Percentiles rank a stretch among this genome's conserved stretches.
Conservation (phyloP, 2,113 vertebrate species). For the Spheniscus mendiculus region DNA sequence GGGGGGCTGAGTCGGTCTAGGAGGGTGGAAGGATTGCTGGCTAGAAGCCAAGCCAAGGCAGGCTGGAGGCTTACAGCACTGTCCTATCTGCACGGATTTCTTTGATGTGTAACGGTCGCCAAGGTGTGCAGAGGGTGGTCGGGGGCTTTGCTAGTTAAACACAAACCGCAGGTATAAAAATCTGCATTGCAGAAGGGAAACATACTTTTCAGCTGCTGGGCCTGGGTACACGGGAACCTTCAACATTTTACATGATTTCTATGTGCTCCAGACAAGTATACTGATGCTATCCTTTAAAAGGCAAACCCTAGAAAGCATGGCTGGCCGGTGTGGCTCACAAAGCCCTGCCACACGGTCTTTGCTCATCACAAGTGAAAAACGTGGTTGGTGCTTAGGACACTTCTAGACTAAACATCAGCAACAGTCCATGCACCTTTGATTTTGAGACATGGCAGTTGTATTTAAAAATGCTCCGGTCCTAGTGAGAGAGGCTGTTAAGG, state of each 20-base stretch:
- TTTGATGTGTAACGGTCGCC: not conserved
- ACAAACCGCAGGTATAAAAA: not conserved
- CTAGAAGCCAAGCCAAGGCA: not conserved
- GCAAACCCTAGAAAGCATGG: not conserved
- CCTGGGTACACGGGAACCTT: not conserved
- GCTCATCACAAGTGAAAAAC: not conserved
- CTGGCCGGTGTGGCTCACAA: not conserved
- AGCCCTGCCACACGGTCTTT: not conserved
- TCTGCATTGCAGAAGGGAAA: not conserved
- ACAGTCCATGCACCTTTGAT: not conserved
- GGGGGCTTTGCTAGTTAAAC: not conserved
- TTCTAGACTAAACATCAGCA: not conserved
- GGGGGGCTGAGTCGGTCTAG: not conserved
- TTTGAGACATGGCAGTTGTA: not conserved
- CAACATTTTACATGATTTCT: not conserved
- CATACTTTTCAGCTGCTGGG: not conserved
- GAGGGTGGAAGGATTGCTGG: not conserved
- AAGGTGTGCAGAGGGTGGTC: accelerated
- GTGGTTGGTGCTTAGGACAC: not conserved
- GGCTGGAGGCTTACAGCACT: not conserved
- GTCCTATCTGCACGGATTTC: not conserved
- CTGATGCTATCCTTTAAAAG: not conserved
- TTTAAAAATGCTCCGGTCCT: not conserved
- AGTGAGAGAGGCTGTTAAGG: not conserved
- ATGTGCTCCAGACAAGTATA: not conserved